Evolutionary conservation across 2,797 vertebrate species (phyloP).

Genomic region (Lindbergichthys nudifrons): DNA sequence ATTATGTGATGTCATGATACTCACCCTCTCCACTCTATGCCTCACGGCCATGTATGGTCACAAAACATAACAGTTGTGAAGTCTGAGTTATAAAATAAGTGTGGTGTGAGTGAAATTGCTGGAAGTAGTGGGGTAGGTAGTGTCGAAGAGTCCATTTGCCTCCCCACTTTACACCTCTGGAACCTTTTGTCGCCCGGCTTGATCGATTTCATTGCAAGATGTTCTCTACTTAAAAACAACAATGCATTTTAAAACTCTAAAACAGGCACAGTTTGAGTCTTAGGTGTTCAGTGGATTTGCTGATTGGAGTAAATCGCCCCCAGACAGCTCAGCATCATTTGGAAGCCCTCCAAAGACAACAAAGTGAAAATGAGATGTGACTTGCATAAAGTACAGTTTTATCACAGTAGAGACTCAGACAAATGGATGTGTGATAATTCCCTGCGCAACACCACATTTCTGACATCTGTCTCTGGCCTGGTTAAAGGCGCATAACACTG

Average conservation of each 20-base stretch:
- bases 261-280: constrained; percentile 14
- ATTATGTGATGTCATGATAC: too few species aligned
- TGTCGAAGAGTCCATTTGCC: too few species aligned
- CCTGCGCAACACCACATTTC: constrained; percentile 14
- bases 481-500: constrained; percentile 36
- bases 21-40: too few species aligned
- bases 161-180: too few species aligned
- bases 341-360: constrained; percentile 14
- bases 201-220: too few species aligned
- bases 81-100: too few species aligned
- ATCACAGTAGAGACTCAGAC: constrained; percentile 22
- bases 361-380: constrained; percentile 36
- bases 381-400: constrained; percentile 18
- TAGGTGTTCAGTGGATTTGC: constrained; percentile 30
- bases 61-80: too few species aligned
- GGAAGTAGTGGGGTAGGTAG: too few species aligned
- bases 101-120: too few species aligned
- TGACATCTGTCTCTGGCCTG: constrained; percentile 25
- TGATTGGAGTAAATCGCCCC: constrained; percentile 35
- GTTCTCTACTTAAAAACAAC: too few species aligned
- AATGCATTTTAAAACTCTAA: not conserved
- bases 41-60: too few species aligned
- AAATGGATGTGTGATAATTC: constrained; percentile 13
- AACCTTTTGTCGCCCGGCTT: too few species aligned
- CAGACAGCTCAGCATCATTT: constrained; percentile 25